These are phyloP conservation scores for Hydrozoanthus tunicans DNA, from an alignment of 64 coral and sea anemone genomes.

Conservation along the genomic window DNA sequence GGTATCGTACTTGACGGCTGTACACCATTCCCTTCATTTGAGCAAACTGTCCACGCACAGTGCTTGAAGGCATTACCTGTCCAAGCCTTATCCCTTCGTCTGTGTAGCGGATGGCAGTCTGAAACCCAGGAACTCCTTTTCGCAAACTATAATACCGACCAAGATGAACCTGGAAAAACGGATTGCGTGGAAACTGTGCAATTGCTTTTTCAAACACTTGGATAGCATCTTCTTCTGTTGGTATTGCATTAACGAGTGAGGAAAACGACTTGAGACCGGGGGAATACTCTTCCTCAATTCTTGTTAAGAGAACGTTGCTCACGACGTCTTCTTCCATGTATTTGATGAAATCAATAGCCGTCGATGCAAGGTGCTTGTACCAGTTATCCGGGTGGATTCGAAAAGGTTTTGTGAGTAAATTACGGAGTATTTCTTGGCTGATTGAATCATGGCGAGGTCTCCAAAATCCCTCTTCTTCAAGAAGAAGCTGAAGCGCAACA, in stretches of 20 bases:
- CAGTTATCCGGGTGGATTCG: neutral
- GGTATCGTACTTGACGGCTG: constrained; percentile 41
- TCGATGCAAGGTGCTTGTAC: constrained; percentile 55
- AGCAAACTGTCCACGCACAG: constrained; percentile 52
- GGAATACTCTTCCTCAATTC: constrained; percentile 36
- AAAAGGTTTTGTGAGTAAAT: neutral
- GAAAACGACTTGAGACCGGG: constrained; percentile 30
- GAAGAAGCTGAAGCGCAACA: constrained; percentile 9
- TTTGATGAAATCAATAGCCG: constrained; percentile 30
- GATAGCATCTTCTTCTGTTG: constrained; percentile 59
- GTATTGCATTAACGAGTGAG: constrained; percentile 33
- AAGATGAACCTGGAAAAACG: constrained; percentile 68
- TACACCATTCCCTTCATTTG: constrained; percentile 84
- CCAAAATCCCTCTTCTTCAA: constrained; percentile 76
- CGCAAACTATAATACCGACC: constrained; percentile 68
- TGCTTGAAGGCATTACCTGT: neutral
- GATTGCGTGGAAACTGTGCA: constrained; percentile 47
- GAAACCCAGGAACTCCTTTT: constrained; percentile 42
- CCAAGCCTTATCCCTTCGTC: constrained; percentile 48
- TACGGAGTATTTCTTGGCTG: constrained; percentile 41
- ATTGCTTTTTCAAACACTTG: constrained; percentile 68
- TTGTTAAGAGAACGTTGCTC: constrained; percentile 33
- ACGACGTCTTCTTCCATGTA: constrained; percentile 45
- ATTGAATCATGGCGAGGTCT: constrained; percentile 64
- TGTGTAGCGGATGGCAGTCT: constrained; percentile 48